Conservation (phyloP, 1,140 invertebrate species). For the Drosophila sechellia region DNA sequence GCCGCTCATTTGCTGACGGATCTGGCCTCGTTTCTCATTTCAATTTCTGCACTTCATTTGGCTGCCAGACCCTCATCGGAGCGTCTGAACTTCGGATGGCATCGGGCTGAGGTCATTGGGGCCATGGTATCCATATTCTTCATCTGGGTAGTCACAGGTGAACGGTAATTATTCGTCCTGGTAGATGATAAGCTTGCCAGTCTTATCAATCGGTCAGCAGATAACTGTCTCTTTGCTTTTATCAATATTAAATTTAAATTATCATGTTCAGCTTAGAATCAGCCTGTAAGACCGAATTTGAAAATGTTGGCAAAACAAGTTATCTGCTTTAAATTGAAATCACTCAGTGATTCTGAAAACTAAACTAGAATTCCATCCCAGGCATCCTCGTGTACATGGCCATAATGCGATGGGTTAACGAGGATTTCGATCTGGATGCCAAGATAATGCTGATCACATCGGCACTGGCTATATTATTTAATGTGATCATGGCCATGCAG, state of each 20-base stretch:
- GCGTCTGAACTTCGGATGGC: slow-evolving; percentile 91
- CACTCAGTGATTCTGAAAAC: too few species aligned
- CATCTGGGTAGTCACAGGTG: slow-evolving; percentile 93
- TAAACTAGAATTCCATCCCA: neutral
- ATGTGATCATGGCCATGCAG: slow-evolving; percentile 94
- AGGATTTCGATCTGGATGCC: slow-evolving; percentile 91
- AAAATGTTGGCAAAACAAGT: neutral
- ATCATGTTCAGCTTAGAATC: too few species aligned
- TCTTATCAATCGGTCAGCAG: too few species aligned
- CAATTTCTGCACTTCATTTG: slow-evolving; percentile 90
- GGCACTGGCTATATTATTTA: slow-evolving; percentile 91
- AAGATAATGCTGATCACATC: slow-evolving; percentile 94
- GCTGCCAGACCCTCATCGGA: slow-evolving; percentile 87
- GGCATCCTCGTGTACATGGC: slow-evolving; percentile 93
- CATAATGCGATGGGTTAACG: slow-evolving; percentile 88
- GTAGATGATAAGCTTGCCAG: neutral
- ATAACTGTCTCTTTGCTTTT: too few species aligned
- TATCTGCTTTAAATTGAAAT: neutral
- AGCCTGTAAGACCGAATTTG: neutral
- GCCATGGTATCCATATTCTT: slow-evolving; percentile 88
- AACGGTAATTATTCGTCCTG: neutral
- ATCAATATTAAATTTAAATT: too few species aligned
- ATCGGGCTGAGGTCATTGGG: slow-evolving; percentile 87
- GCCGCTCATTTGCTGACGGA: slow-evolving; percentile 93
- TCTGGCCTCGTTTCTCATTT: slow-evolving; percentile 92